Conservation (phyloP, 2,797 vertebrate species). For the Takifugu ocellatus region DNA sequence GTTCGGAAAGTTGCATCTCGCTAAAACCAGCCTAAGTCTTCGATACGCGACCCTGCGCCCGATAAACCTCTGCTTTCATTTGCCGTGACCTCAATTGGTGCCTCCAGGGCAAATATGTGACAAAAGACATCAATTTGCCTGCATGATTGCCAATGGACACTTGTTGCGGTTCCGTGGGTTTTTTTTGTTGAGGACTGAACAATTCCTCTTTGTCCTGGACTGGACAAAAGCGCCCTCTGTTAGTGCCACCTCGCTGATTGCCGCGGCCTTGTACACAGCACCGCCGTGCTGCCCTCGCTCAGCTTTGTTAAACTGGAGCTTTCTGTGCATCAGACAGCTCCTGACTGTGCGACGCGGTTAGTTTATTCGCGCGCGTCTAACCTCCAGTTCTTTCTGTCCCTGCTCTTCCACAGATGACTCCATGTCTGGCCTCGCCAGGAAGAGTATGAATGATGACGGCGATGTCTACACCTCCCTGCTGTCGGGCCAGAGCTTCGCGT, state of each 20-base stretch:
- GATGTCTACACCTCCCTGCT: constrained; percentile 92
- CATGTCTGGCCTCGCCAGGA: constrained; percentile 72
- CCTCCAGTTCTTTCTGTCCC: constrained; percentile 3
- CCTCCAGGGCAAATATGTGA: constrained; percentile 30
- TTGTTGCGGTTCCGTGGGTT: constrained; percentile 31
- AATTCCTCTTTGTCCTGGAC: constrained; percentile 64
- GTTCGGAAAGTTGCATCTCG: no score
- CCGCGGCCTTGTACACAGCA: constrained; percentile 40
- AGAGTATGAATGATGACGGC: constrained; percentile 75
- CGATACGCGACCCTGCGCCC: no score
- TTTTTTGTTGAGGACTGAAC: constrained; percentile 49
- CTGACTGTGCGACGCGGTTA: constrained; percentile 23
- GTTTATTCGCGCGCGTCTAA: background rate
- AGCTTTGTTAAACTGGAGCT: constrained; percentile 41
- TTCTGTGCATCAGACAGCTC: constrained; percentile 40
- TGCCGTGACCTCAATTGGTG: background rate
- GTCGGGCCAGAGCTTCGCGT: constrained; percentile 78
- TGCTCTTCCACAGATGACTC: constrained; percentile 70
- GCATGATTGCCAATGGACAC: constrained; percentile 49
- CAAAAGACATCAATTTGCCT: constrained; percentile 23
- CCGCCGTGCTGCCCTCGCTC: constrained; percentile 30
- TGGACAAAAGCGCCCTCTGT: constrained; percentile 68
- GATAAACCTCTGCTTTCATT: no score
- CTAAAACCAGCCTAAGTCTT: no score
- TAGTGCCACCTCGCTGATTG: constrained; percentile 58